phyloP scores from a whole-genome alignment of 2,888 invertebrate species.

The Ephialtes manifestator region DNA sequence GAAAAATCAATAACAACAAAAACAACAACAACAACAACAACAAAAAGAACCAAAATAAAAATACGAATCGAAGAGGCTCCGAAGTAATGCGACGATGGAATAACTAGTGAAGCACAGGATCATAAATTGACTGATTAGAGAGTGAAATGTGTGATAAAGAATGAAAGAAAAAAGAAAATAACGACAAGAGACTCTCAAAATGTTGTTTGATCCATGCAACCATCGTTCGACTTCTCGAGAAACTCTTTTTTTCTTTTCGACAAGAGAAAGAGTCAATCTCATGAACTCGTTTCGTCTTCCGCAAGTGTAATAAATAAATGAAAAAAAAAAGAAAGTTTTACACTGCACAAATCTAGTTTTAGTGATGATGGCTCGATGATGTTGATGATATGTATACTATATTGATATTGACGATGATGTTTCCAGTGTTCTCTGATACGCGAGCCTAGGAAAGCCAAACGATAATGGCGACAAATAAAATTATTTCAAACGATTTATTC shows the following conservation, averaged over 20 bases:
- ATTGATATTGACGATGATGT: constrained; percentile 25
- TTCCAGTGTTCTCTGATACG: constrained; percentile 18
- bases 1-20: constrained; percentile 17
- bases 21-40: constrained; percentile 28
- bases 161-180: constrained; percentile 6
- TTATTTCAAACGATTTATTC: background rate
- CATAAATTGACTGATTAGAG: constrained; percentile 11
- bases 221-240: constrained; percentile 52
- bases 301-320: constrained; percentile 36
- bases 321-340: constrained; percentile 23
- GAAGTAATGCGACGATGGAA: constrained; percentile 21
- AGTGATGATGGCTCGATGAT: constrained; percentile 50
- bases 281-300: constrained; percentile 65
- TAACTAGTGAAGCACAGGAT: constrained; percentile 24
- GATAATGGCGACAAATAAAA: background rate
- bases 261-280: constrained; percentile 10
- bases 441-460: constrained; percentile 11
- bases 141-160: constrained; percentile 3
- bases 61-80: constrained; percentile 51
- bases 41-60: constrained; percentile 44
- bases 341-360: constrained; percentile 55
- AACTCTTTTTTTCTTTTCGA: constrained; percentile 24
- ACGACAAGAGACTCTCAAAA: constrained; percentile 34
- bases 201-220: constrained; percentile 18
- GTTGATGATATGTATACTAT: constrained; percentile 42